Evolutionary conservation across 2,113 vertebrate species (phyloP), one percentile per base, ranked within the genome.

Genomic region (Buteo buteo): DNA sequence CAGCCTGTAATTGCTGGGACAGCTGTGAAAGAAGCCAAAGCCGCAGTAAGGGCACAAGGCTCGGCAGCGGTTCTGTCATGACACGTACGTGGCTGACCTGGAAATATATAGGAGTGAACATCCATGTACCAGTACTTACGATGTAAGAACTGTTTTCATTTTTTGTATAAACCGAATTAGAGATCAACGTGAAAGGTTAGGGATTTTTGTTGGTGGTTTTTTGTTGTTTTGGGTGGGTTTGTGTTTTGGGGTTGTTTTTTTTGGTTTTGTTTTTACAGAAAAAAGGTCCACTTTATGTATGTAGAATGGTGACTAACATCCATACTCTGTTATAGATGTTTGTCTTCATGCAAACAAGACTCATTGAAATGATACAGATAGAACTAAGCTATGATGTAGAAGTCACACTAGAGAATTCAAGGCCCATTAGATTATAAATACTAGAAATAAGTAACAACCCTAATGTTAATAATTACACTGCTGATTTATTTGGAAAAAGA

Each of bases 201-300:
- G 32, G 6, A 1, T 2, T 25, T 42, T 18, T 55, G 10, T 40
- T 62, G 13, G 12, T 7, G 9, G 4, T 0, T 16, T 47, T 70
- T 22, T 55, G 16, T 25, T 17, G 26, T 6, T 78, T 32, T 8
- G 6, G n/a, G 13, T 91, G 14, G 44, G 47, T 64, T 69, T 76
- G 28, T 38, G 38, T 21, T 47, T 16, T 55, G 6, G 40, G 49
- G 13, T 15, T 7, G 16, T 2, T 6, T 0, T 16, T 0, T 16
- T 40, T 70, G 45, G 5, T 47, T 20, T 20, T 47, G 44, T 44
- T 44, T 65, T 80, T 13, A 58, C 14, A 32, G 36, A 44, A 50
- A 50, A 74, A 40, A 58, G 6, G 1, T 69, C 16, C 13, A 59
- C 25, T 52, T 74, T 45, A 57, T 18, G 4, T 36, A 16, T 47